These are phyloP conservation scores for Luehdorfia chinensis DNA, from an alignment of 1,140 invertebrate species.

Conservation along the genomic window DNA sequence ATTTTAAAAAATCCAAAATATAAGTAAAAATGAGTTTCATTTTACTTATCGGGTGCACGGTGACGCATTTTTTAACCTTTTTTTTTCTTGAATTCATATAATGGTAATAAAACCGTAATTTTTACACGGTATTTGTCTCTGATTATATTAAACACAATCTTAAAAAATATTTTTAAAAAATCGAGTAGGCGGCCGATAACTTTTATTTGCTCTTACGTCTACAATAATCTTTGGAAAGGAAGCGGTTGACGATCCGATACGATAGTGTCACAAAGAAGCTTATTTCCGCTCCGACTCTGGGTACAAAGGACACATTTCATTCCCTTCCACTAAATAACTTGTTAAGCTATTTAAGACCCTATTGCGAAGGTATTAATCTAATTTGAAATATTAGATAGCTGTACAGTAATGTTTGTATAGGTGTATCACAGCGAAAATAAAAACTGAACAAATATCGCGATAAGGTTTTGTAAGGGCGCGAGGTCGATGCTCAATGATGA, in stretches of 20 bases:
- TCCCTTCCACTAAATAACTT: constrained; percentile 31
- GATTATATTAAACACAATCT: too few species aligned
- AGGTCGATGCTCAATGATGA: constrained; percentile 57
- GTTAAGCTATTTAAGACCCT: constrained; percentile 38
- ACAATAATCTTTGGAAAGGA: constrained; percentile 69
- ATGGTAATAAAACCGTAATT: too few species aligned
- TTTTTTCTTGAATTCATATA: too few species aligned
- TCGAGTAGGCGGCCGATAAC: too few species aligned
- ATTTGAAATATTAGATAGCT: constrained; percentile 19
- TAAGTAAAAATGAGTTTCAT: too few species aligned
- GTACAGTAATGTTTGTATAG: constrained; percentile 39
- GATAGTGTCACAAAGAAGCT: constrained; percentile 74
- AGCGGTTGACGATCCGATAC: constrained; percentile 67
- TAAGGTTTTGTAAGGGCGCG: constrained; percentile 71
- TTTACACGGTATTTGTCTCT: too few species aligned
- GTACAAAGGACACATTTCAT: constrained; percentile 51
- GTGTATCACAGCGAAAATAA: constrained; percentile 68
- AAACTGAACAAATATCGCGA: constrained; percentile 71
- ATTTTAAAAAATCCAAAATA: too few species aligned
- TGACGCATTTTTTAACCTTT: too few species aligned
- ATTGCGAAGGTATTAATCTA: constrained; percentile 19
- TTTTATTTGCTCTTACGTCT: constrained; percentile 64
- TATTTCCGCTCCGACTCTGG: constrained; percentile 65
- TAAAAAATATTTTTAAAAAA: too few species aligned
- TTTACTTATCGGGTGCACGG: too few species aligned